These are phyloP conservation scores for Byasa hedistus DNA, from an alignment of 2,888 invertebrate genomes.

Conservation along the genomic window DNA sequence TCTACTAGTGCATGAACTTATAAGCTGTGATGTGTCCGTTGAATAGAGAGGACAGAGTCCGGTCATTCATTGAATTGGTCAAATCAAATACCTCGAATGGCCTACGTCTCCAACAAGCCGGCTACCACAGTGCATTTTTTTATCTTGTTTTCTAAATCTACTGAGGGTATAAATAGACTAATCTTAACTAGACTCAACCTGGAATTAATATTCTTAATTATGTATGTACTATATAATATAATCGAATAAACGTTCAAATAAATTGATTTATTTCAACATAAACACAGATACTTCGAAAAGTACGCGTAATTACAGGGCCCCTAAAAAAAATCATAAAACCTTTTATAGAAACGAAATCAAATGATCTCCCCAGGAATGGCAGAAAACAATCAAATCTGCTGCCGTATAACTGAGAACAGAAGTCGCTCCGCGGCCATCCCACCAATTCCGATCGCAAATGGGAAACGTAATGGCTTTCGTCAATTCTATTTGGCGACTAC, in stretches of 20 bases:
- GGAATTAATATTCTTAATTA: neutral
- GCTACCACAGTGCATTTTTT: neutral
- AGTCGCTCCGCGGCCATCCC: slow-evolving; percentile 52
- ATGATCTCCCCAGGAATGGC: slow-evolving; percentile 42
- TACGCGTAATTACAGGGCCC: slow-evolving; percentile 13
- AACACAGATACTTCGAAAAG: neutral
- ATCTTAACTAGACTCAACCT: neutral
- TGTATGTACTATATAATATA: neutral
- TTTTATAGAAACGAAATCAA: slow-evolving; percentile 36
- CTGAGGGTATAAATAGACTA: neutral
- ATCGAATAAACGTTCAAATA: neutral
- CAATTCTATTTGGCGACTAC: slow-evolving; percentile 65
- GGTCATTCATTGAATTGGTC: neutral
- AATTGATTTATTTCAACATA: neutral
- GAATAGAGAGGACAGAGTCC: neutral
- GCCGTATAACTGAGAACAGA: slow-evolving; percentile 45
- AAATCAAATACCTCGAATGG: neutral
- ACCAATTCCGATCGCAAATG: slow-evolving; percentile 71
- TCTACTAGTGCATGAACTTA: neutral
- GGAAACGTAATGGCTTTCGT: slow-evolving; percentile 73
- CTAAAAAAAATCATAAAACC: slow-evolving; percentile 20
- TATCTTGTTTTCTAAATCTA: neutral
- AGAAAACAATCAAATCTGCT: slow-evolving; percentile 55
- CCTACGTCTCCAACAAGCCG: neutral
- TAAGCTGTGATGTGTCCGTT: neutral